These are phyloP conservation scores for Trypoxylus dichotomus DNA, from an alignment of 1,140 invertebrate genomes.

Conservation along the genomic window DNA sequence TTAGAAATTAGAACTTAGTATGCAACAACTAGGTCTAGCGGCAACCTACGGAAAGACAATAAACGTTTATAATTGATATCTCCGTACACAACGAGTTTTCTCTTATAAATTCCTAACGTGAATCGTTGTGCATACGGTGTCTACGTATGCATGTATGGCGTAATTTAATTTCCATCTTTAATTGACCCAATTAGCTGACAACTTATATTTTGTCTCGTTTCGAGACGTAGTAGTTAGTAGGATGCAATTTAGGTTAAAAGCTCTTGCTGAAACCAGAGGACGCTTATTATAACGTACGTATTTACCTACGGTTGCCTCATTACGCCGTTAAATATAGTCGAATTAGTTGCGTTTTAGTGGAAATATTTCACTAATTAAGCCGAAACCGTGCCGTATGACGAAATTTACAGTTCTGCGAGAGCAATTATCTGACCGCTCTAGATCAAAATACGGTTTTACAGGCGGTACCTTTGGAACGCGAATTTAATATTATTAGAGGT, in stretches of 20 bases:
- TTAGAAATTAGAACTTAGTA: background rate
- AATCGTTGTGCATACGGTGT: background rate
- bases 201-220: background rate
- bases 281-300: slow-evolving; percentile 41
- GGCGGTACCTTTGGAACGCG: too few relatives aligned
- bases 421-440: background rate
- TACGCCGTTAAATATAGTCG: background rate
- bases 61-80: background rate
- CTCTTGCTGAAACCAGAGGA: slow-evolving; percentile 49
- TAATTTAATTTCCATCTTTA: background rate
- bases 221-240: background rate
- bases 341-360: background rate
- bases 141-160: background rate
- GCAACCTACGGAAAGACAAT: background rate
- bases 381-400: slow-evolving; percentile 15
- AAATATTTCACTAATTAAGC: background rate
- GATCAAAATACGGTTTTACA: too few relatives aligned
- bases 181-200: background rate
- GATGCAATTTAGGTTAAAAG: slow-evolving; percentile 44
- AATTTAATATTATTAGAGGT: too few relatives aligned
- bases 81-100: background rate
- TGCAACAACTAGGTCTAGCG: too few relatives aligned
- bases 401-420: background rate
- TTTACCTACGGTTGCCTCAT: slow-evolving; percentile 32
- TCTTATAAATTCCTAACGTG: background rate